Evolutionary conservation across 2,113 vertebrate species (phyloP).

Genomic region (Eurypyga helias): DNA sequence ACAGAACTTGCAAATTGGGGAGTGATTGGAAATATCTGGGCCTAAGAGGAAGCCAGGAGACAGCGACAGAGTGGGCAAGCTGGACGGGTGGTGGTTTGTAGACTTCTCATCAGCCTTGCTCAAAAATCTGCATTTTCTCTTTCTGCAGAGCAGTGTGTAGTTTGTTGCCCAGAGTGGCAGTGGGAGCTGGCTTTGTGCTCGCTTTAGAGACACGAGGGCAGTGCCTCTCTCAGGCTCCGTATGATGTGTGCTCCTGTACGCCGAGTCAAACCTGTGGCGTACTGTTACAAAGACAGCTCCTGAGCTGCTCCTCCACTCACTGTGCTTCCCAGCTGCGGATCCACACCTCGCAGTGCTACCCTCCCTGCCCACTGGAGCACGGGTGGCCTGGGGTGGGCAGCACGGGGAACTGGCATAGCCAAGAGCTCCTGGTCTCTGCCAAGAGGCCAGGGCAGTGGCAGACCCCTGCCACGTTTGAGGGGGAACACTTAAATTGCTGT

Average conservation of each 20-base stretch:
- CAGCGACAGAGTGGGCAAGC: neutral
- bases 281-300: neutral
- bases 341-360: accelerated
- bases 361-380: neutral
- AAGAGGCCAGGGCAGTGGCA: neutral
- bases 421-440: neutral
- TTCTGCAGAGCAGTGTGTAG: neutral
- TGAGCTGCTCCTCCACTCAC: neutral
- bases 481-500: accelerated
- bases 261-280: too few species aligned
- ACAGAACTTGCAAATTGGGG: neutral
- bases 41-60: neutral
- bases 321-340: neutral
- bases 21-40: neutral
- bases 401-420: neutral
- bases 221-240: neutral
- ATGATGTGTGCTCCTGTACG: neutral
- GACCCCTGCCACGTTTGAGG: accelerated
- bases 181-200: neutral
- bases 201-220: neutral
- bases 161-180: neutral
- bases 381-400: neutral
- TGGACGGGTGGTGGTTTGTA: neutral
- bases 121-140: neutral
- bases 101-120: neutral